Evolutionary conservation across 2,888 invertebrate genomes (phyloP).

Genomic region (Hemithea aestivaria): DNA sequence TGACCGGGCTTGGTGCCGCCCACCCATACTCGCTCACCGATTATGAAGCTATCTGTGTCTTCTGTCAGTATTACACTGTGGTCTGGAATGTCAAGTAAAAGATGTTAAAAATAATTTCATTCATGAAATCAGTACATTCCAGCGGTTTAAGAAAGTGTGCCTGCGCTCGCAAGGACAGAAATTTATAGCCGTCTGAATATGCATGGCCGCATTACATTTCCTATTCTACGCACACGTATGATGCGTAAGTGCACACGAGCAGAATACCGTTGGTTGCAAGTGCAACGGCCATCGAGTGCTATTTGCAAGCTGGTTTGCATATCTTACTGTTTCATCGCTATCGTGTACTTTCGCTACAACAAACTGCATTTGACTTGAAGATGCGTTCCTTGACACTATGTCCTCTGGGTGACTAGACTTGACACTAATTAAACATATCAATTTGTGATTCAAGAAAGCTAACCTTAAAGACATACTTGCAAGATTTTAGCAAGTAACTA

Average conservation of each 20-base stretch:
- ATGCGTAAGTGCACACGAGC: constrained; percentile 51
- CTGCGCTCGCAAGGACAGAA: constrained; percentile 34
- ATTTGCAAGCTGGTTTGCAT: constrained; percentile 62
- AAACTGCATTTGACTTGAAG: constrained; percentile 74
- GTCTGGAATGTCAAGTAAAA: constrained; percentile 77
- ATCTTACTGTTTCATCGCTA: constrained; percentile 51
- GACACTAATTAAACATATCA: too few relatives aligned
- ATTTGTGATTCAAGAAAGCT: constrained; percentile 16
- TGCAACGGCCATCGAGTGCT: constrained; percentile 56
- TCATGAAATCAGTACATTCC: constrained; percentile 18
- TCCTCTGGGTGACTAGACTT: background rate
- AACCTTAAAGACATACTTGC: constrained; percentile 17
- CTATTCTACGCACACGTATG: constrained; percentile 52
- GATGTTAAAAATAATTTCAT: constrained; percentile 1
- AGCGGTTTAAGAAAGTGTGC: constrained; percentile 33
- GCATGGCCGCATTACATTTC: constrained; percentile 45
- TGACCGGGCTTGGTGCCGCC: constrained; percentile 94
- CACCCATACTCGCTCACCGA: constrained; percentile 97
- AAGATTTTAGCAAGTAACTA: background rate
- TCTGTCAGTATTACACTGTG: constrained; percentile 90
- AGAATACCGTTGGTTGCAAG: constrained; percentile 64
- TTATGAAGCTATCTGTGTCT: constrained; percentile 96
- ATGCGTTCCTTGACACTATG: constrained; percentile 3
- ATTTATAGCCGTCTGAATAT: constrained; percentile 51
- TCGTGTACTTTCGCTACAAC: constrained; percentile 65